Evolutionary conservation across 1,140 invertebrate species (phyloP).

Genomic region (Nasonia vitripennis): DNA sequence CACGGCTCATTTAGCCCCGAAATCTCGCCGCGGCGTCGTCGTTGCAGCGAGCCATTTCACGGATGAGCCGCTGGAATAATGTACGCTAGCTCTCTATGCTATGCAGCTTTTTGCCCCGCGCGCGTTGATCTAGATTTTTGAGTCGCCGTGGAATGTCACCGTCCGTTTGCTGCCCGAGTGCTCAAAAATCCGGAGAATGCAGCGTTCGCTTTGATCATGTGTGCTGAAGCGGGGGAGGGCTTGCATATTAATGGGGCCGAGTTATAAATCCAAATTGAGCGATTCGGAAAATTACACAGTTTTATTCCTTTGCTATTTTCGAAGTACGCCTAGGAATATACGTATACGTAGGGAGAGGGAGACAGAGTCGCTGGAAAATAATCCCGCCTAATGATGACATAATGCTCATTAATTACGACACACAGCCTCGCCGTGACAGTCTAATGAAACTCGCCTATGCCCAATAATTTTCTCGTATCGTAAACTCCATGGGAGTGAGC

Average conservation of each 20-base stretch:
- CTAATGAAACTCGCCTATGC: conserved; percentile 6
- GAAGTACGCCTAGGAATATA: background rate
- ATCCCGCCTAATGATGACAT: conserved; percentile 11
- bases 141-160: background rate
- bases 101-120: too few species aligned
- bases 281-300: background rate
- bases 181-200: background rate
- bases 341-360: background rate
- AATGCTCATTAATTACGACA: conserved; percentile 21
- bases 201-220: background rate
- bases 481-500: conserved; percentile 13
- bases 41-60: background rate
- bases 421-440: conserved; percentile 2
- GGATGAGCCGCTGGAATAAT: background rate
- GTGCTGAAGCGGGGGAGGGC: too few species aligned
- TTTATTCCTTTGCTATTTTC: background rate
- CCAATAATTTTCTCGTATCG: conserved; percentile 36
- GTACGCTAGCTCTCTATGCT: too few species aligned
- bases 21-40: background rate
- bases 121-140: background rate
- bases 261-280: background rate
- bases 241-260: background rate
- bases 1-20: conserved; percentile 19
- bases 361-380: background rate
- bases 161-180: too few species aligned